Evolutionary conservation across 2,888 invertebrate species (phyloP), one percentile per base, ranked within the genome.

Genomic region (Nebria salina): DNA sequence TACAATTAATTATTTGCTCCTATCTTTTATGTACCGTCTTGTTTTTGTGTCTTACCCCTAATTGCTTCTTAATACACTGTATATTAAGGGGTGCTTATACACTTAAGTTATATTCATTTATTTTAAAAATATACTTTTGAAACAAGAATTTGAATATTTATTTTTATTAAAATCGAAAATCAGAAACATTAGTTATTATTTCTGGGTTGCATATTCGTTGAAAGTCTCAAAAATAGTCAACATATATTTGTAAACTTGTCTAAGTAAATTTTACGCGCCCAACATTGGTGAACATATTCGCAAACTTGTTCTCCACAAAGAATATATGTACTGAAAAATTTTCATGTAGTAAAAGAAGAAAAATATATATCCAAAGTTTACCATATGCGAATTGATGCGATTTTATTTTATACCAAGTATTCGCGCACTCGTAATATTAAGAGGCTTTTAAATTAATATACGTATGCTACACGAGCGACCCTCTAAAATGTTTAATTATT

Each of bases 211-310:
- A 34, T 34, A 34, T 34, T 34, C 34, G 34, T 4, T 34, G 1
- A 34, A 34, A 34, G 34, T 34, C 34, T 34, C n/a, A 66, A 20
- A 66, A 66, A 66, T 4, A 25, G 66, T 7, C 9, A 66, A 66
- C 9, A 25, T 66, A 20, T n/a, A n/a, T 7, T 1, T 66, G 13
- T 2, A 66, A 66, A 13, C 13, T 66, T n/a, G 11, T 66, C 13
- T 66, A 66, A 66, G 66, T 25, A 66, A n/a, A 66, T 66, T 66
- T 66, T 66, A 66, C 66, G 25, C 25, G 66, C 25, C n/a, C 66
- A 13, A 66, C 66, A 66, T 13, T 34, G 34, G n/a, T 25, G 25
- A 25, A 66, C 66, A 13, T 66, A 7, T 11, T 66, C 15, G 15
- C 15, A 25, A 66, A 66, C 15, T 66, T 66, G 66, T 66, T 66